These are phyloP conservation scores for Machaerirhynchus nigripectus DNA, from an alignment of 2,113 vertebrate species.

Conservation along the genomic window DNA sequence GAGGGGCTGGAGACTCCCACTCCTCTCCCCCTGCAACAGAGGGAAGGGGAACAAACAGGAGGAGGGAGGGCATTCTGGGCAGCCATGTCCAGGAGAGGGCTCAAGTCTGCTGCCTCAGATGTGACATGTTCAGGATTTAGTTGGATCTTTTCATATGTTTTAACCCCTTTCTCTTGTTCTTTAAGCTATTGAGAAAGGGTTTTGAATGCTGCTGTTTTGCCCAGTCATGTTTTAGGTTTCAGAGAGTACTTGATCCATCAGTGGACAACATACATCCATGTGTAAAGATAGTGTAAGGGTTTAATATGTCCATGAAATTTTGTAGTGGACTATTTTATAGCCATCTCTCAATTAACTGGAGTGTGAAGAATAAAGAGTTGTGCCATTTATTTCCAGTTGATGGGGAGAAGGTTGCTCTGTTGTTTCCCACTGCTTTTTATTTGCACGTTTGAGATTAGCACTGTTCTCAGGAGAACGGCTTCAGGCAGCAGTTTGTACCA, in stretches of 20 bases:
- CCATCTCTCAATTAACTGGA: neutral
- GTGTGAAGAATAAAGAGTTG: neutral
- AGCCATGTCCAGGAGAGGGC: neutral
- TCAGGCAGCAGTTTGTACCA: neutral
- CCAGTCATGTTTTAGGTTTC: neutral
- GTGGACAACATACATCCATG: neutral
- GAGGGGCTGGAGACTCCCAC: neutral
- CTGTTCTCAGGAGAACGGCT: neutral
- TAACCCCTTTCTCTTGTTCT: neutral
- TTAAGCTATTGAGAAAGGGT: neutral
- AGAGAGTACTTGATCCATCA: neutral
- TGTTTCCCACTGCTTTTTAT: neutral
- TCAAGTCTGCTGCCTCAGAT: neutral
- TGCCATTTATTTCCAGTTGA: neutral
- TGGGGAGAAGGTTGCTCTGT: neutral
- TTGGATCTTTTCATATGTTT: neutral
- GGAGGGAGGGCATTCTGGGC: fast-evolving
- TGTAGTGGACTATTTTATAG: neutral
- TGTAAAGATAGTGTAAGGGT: neutral
- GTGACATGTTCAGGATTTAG: neutral
- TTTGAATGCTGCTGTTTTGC: neutral
- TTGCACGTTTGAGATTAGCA: neutral
- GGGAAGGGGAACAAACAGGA: neutral
- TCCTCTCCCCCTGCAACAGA: neutral
- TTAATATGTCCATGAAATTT: neutral